Evolutionary conservation across 2,797 vertebrate species (phyloP).

Genomic region (Sebastes steindachneri): DNA sequence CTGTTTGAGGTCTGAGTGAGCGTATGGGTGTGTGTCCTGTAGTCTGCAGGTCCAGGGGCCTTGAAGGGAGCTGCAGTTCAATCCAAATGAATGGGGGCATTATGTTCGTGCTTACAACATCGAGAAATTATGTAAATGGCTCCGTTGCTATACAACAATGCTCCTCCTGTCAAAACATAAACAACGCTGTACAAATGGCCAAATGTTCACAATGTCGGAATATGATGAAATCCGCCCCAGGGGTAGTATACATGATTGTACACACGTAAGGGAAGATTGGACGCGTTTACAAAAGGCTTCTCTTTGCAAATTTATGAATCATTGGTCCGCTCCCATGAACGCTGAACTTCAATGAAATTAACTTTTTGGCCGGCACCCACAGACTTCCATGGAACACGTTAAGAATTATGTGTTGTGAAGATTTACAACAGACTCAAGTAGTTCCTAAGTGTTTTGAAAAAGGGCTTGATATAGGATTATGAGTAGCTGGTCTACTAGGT

Average conservation of each 20-base stretch:
- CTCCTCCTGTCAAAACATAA: constrained; percentile 83
- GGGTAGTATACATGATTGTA: constrained; percentile 46
- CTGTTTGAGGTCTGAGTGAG: constrained; percentile 25
- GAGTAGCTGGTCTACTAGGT: constrained; percentile 34
- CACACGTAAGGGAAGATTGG: constrained; percentile 37
- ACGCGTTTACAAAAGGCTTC: constrained; percentile 38
- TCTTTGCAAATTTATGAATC: constrained; percentile 56
- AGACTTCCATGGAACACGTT: constrained; percentile 12
- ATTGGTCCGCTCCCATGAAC: constrained; percentile 21
- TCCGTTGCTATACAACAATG: constrained; percentile 84
- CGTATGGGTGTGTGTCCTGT: constrained; percentile 53
- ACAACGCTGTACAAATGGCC: constrained; percentile 73
- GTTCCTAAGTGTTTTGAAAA: constrained; percentile 49
- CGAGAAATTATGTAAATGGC: constrained; percentile 84
- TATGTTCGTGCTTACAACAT: constrained; percentile 84
- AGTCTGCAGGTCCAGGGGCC: constrained; percentile 73
- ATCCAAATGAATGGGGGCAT: constrained; percentile 80
- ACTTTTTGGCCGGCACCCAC: constrained; percentile 40
- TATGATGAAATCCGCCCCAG: constrained; percentile 46
- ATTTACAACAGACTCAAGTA: constrained; percentile 43
- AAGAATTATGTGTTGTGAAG: constrained; percentile 42
- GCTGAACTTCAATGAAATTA: constrained; percentile 44
- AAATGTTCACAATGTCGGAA: constrained; percentile 61
- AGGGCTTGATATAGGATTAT: constrained; percentile 43
- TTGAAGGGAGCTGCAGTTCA: constrained; percentile 74